These are phyloP conservation scores for Echiichthys vipera DNA, from an alignment of 2,797 vertebrate species.

Conservation along the genomic window DNA sequence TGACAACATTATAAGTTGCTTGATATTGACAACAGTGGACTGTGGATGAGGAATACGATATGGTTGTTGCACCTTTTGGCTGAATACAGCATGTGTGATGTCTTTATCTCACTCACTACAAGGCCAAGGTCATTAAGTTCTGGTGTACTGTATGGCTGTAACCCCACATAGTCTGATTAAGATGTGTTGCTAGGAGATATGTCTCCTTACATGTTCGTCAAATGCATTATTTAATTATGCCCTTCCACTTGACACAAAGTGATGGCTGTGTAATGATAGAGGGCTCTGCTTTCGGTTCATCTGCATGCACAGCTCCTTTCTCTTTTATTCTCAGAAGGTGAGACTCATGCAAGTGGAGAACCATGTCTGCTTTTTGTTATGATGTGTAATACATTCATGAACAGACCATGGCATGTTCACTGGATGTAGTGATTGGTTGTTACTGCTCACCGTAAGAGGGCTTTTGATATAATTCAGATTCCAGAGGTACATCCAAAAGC, in stretches of 20 bases:
- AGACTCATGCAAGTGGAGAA: slow-evolving; percentile 15
- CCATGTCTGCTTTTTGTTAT: slow-evolving; percentile 11
- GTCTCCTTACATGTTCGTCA: slow-evolving; percentile 20
- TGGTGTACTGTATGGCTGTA: slow-evolving; percentile 17
- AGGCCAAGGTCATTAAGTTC: slow-evolving; percentile 22
- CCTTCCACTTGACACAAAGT: slow-evolving; percentile 18
- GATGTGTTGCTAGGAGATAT: slow-evolving; percentile 12
- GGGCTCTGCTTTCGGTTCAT: slow-evolving; percentile 5
- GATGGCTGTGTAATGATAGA: slow-evolving; percentile 21
- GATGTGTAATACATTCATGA: background rate
- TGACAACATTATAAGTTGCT: slow-evolving; percentile 13
- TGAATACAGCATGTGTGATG: slow-evolving; percentile 31
- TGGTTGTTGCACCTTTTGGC: slow-evolving; percentile 41
- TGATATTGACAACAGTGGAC: slow-evolving; percentile 33
- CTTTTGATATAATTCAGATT: background rate
- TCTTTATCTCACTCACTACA: slow-evolving; percentile 44
- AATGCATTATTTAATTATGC: slow-evolving; percentile 39
- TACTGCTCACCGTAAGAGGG: background rate
- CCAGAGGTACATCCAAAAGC: slow-evolving; percentile 1
- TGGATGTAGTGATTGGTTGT: slow-evolving; percentile 14
- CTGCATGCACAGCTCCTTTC: slow-evolving; percentile 21
- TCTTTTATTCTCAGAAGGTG: background rate
- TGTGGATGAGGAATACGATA: slow-evolving; percentile 27
- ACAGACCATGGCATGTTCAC: background rate
- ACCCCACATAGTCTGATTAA: slow-evolving; percentile 12